Percentiles rank a stretch among this genome's conserved stretches.
phyloP scores from a whole-genome alignment of 1,140 invertebrate genomes.

The Meloidogyne floridensis region DNA sequence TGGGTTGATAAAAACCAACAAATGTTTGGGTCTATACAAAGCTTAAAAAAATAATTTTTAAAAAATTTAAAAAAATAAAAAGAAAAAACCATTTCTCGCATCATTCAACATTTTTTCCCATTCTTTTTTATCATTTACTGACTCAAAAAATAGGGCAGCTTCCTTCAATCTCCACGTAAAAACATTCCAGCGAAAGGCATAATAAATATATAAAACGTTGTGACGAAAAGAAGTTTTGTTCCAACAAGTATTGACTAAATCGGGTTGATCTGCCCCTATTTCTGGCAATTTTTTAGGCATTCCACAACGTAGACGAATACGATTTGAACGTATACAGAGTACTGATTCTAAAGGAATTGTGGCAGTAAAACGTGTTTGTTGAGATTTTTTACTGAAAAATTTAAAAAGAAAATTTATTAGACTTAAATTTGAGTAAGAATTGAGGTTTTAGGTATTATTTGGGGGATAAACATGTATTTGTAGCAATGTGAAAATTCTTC shows the following conservation, averaged over 20 bases:
- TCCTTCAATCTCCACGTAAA: slow-evolving; percentile 50
- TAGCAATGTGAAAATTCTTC: too few species aligned
- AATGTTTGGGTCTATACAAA: slow-evolving; percentile 72
- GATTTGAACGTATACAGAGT: slow-evolving; percentile 22
- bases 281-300: slow-evolving; percentile 16
- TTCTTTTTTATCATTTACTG: slow-evolving; percentile 51
- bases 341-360: slow-evolving; percentile 18
- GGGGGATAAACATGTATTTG: too few species aligned
- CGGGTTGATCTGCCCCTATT: background rate
- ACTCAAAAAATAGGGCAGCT: slow-evolving; percentile 43
- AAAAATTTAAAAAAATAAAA: background rate
- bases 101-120: slow-evolving; percentile 42
- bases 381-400: slow-evolving; percentile 20
- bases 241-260: background rate
- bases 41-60: slow-evolving; percentile 66
- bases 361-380: slow-evolving; percentile 19
- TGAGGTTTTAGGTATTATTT: too few species aligned
- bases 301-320: slow-evolving; percentile 15
- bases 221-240: slow-evolving; percentile 5
- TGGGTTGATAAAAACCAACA: slow-evolving; percentile 83
- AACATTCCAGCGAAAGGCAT: slow-evolving; percentile 46
- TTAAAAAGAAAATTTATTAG: background rate
- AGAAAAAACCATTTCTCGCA: slow-evolving; percentile 34
- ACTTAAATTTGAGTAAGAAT: too few species aligned
- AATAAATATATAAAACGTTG: slow-evolving; percentile 51